These are phyloP conservation scores for Cyphomyrmex costatus DNA, from an alignment of 1,140 invertebrate genomes.

Conservation along the genomic window DNA sequence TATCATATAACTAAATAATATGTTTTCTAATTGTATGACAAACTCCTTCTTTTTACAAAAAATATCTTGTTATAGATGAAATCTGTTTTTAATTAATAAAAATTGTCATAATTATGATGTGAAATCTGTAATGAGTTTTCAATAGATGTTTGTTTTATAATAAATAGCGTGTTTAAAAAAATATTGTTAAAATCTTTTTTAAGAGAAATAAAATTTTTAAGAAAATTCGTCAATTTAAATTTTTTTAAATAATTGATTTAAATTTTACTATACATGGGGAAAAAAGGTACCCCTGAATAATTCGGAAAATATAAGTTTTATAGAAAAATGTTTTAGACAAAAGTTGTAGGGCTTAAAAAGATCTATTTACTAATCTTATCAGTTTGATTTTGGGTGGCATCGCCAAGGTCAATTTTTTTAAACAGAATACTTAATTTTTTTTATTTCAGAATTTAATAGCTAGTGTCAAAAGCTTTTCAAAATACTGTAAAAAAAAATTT, in stretches of 20 bases:
- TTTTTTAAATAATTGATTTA: not conserved
- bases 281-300: no score
- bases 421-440: no score
- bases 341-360: no score
- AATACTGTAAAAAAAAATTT: no score
- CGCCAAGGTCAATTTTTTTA: no score
- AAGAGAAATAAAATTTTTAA: not conserved
- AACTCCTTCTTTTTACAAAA: not conserved
- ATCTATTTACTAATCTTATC: no score
- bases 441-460: no score
- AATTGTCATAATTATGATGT: not conserved
- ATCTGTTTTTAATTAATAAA: not conserved
- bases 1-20: not conserved
- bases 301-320: no score
- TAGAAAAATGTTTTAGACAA: no score
- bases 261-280: no score
- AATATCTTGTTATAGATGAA: not conserved
- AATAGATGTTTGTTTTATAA: constrained; percentile 2
- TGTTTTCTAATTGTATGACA: not conserved
- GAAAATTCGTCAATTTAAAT: not conserved
- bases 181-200: not conserved
- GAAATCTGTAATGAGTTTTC: not conserved
- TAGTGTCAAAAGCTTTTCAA: no score
- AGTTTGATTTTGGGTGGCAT: no score
- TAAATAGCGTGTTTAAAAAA: not conserved